Percentiles rank a stretch among this genome's conserved stretches.
Evolutionary conservation across 2,113 vertebrate species (phyloP).

Genomic region (Dicentrarchus labrax): DNA sequence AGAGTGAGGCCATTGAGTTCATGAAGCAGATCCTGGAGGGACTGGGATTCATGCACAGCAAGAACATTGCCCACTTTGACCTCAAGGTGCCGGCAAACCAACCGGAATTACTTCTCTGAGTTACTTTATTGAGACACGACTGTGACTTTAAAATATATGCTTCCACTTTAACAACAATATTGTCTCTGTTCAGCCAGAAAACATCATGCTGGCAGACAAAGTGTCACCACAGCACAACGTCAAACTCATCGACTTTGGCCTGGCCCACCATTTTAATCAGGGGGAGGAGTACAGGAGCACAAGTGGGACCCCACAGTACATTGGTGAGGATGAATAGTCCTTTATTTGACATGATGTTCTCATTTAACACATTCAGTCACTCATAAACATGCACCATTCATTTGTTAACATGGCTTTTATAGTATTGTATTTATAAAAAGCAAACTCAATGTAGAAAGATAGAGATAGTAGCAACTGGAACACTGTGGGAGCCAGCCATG

Average conservation of each 20-base stretch:
- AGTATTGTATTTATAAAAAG: too few species aligned
- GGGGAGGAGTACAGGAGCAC: slow-evolving; percentile 82
- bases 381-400: background rate
- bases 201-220: slow-evolving; percentile 86
- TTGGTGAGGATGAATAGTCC: slow-evolving; percentile 78
- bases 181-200: slow-evolving; percentile 84
- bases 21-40: slow-evolving; percentile 85
- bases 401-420: too few species aligned
- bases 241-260: slow-evolving; percentile 88
- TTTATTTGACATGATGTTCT: background rate
- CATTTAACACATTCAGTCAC: background rate
- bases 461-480: too few species aligned
- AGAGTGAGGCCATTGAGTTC: slow-evolving; percentile 86
- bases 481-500: too few species aligned
- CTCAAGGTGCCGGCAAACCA: slow-evolving; percentile 74
- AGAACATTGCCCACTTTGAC: slow-evolving; percentile 84
- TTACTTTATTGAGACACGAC: background rate
- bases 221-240: slow-evolving; percentile 72
- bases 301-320: slow-evolving; percentile 90
- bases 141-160: background rate
- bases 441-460: too few species aligned
- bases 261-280: slow-evolving; percentile 81
- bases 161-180: background rate
- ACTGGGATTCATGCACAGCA: slow-evolving; percentile 81
- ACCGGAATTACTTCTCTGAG: background rate